Evolutionary conservation across 2,888 invertebrate genomes (phyloP).

Genomic region (Ligdia adustata): DNA sequence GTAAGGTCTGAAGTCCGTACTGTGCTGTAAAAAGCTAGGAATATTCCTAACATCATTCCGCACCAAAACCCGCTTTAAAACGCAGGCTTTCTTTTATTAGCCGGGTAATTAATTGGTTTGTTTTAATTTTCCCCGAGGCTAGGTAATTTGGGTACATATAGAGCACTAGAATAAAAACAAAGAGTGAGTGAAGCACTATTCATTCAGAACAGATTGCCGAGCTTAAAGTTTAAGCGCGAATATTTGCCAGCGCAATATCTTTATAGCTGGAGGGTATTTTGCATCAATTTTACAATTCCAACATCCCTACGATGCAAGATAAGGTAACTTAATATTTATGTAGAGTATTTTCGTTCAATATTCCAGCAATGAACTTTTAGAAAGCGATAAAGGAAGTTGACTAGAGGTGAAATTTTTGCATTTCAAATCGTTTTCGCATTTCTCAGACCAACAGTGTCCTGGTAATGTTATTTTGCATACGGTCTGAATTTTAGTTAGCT

Average conservation of each 20-base stretch:
- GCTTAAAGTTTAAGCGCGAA: constrained; percentile 10
- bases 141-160: background rate
- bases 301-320: constrained; percentile 15
- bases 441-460: too few relatives aligned
- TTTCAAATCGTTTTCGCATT: too few relatives aligned
- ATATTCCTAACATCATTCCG: too few relatives aligned
- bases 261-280: constrained; percentile 25
- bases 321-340: constrained; percentile 8
- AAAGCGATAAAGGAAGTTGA: too few relatives aligned
- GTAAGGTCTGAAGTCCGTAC: too few relatives aligned
- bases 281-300: constrained; percentile 24
- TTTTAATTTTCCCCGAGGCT: background rate
- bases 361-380: background rate
- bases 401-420: too few relatives aligned
- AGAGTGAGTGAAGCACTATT: constrained; percentile 6
- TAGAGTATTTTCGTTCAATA: background rate
- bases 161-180: too few relatives aligned
- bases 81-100: too few relatives aligned
- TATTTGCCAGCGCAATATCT: constrained; percentile 19
- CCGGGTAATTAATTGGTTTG: background rate
- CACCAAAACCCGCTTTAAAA: too few relatives aligned
- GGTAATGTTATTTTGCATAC: too few relatives aligned
- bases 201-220: constrained; percentile 10
- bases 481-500: too few relatives aligned
- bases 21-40: too few relatives aligned